phyloP scores from a whole-genome alignment of 2,888 invertebrate species.

The Hyposoter dolosus region DNA sequence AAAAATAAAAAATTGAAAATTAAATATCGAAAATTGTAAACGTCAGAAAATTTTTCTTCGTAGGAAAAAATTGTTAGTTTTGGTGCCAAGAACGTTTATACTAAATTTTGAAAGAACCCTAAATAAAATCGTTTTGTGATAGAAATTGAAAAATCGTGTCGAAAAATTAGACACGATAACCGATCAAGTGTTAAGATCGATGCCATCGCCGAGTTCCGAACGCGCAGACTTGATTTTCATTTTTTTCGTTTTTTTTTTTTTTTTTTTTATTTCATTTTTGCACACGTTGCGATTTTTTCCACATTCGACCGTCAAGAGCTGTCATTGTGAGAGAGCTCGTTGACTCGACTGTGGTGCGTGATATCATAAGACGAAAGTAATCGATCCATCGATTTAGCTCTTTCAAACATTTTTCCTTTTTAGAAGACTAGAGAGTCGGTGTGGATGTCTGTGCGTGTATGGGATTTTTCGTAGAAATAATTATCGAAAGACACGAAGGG shows the following conservation, averaged over 20 bases:
- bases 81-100: too few relatives aligned
- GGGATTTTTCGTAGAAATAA: neutral
- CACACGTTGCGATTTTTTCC: neutral
- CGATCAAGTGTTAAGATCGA: neutral
- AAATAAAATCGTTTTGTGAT: too few relatives aligned
- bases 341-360: slow-evolving; percentile 62
- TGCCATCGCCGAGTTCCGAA: neutral
- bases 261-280: neutral
- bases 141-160: too few relatives aligned
- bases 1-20: too few relatives aligned
- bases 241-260: neutral
- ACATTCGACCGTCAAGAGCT: slow-evolving; percentile 31
- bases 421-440: neutral
- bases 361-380: slow-evolving; percentile 67
- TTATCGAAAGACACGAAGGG: slow-evolving; percentile 39
- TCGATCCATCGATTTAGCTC: slow-evolving; percentile 58
- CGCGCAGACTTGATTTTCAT: neutral
- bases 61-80: too few relatives aligned
- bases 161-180: neutral
- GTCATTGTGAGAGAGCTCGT: slow-evolving; percentile 49
- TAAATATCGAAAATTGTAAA: too few relatives aligned
- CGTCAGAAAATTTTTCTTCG: too few relatives aligned
- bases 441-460: neutral
- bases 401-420: slow-evolving; percentile 53
- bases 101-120: too few relatives aligned